Conservation (phyloP, 2,888 invertebrate genomes). For the Cheilosia pagana region DNA sequence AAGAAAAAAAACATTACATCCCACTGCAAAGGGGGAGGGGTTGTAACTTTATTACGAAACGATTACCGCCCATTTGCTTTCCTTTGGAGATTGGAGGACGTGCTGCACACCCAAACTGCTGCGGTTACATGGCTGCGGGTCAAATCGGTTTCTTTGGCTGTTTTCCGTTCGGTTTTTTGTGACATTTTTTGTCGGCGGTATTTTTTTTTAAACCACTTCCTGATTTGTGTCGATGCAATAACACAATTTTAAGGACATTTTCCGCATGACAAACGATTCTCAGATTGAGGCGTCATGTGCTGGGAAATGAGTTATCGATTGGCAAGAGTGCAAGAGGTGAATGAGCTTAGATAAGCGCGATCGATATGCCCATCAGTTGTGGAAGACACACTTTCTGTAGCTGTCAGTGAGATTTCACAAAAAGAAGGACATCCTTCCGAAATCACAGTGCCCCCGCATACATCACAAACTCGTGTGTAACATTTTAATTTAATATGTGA, state of each 20-base stretch:
- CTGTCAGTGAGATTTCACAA: too few relatives aligned
- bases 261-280: constrained; percentile 59
- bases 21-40: constrained; percentile 29
- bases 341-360: constrained; percentile 20
- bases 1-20: constrained; percentile 39
- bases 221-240: constrained; percentile 68
- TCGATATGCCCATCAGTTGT: neutral
- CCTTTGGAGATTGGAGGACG: neutral
- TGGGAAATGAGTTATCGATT: constrained; percentile 66
- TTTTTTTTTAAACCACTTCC: constrained; percentile 38
- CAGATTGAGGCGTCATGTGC: constrained; percentile 45
- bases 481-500: constrained; percentile 74
- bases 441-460: neutral
- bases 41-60: constrained; percentile 66
- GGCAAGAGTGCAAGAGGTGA: constrained; percentile 42
- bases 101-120: constrained; percentile 30
- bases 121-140: constrained; percentile 71
- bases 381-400: too few relatives aligned
- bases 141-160: constrained; percentile 39
- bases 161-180: constrained; percentile 33
- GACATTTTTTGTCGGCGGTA: neutral
- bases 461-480: constrained; percentile 44
- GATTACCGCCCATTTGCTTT: constrained; percentile 66
- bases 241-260: constrained; percentile 70
- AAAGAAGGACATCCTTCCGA: neutral